Evolutionary conservation across 2,888 invertebrate species (phyloP).

Genomic region (Eristalis intricaria): DNA sequence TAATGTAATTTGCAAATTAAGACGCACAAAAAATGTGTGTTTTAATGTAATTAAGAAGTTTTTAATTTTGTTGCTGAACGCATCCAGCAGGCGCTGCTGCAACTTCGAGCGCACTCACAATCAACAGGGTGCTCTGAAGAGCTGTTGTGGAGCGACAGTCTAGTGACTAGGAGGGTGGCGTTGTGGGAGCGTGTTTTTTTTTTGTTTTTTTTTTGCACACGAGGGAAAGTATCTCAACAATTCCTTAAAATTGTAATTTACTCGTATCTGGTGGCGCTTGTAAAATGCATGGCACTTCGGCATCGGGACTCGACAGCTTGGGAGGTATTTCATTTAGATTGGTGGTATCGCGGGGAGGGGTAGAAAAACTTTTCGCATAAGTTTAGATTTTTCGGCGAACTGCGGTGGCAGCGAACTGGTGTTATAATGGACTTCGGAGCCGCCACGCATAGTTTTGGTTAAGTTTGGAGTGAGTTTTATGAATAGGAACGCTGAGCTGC

Average conservation of each 20-base stretch:
- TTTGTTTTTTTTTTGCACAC: slow-evolving; percentile 37
- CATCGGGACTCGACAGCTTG: not conserved
- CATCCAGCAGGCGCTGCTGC: slow-evolving; percentile 17
- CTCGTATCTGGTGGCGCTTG: slow-evolving; percentile 21
- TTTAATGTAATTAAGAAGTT: slow-evolving; percentile 70
- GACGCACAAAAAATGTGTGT: slow-evolving; percentile 57
- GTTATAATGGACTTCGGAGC: slow-evolving; percentile 51
- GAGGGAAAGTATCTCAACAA: slow-evolving; percentile 68
- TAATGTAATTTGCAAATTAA: slow-evolving; percentile 72
- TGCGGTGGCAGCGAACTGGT: slow-evolving; percentile 8
- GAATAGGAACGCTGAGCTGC: slow-evolving; percentile 29
- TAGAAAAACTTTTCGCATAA: slow-evolving; percentile 60
- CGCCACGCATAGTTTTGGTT: slow-evolving; percentile 48
- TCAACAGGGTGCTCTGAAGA: slow-evolving; percentile 55
- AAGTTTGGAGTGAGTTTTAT: slow-evolving; percentile 56
- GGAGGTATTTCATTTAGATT: slow-evolving; percentile 66
- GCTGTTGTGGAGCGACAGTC: slow-evolving; percentile 8
- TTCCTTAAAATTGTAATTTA: slow-evolving; percentile 62
- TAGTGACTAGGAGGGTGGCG: slow-evolving; percentile 5
- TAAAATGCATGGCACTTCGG: slow-evolving; percentile 18
- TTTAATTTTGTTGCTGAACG: slow-evolving; percentile 65
- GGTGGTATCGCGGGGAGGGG: slow-evolving; percentile 7
- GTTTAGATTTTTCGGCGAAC: slow-evolving; percentile 53
- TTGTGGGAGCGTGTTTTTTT: slow-evolving; percentile 23
- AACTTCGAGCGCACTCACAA: slow-evolving; percentile 37